Evolutionary conservation across 2,113 vertebrate genomes (phyloP), one percentile per base, ranked within the genome.

Genomic region (Cyprinodon variegatus): DNA sequence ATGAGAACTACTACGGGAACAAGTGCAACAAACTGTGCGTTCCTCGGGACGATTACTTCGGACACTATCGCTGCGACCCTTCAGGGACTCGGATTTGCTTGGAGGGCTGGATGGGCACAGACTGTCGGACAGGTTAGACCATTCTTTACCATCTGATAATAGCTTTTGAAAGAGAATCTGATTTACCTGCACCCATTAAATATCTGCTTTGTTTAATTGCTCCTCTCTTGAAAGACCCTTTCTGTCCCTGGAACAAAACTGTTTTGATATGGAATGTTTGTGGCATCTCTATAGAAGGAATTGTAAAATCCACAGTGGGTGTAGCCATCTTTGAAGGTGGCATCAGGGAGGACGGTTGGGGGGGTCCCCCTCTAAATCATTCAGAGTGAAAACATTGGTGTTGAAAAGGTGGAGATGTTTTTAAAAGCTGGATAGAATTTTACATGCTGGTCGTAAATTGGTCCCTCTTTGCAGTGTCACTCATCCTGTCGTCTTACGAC

Each of bases 11-110:
- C 92, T 99, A 98, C 69, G 95, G 97, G 66, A 91, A 91, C 69
- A 95, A 96, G 85, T 99, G 98, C 93, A 99, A 98, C 89, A 96
- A 97, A 85, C 96, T 98, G 84, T 99, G 98, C 61, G 94, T 96
- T 15, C 97, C 97, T 0, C 95, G 96, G 0, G 88, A 97, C 8
- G 96, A 99, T 93, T 98, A 98, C 87, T 97, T 99, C 0, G 98
- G 97, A 39, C 98, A 99, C 91, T 97, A 96, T 50, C 95, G 95
- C 0, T 99, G 98, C 4, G 97, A 98, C 78, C 93, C 95, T 65
- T 96, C 96, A 0, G 98, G 98, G 72, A 95, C 96, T 79, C 96
- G 95, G 88, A 94, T 96, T 79, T 99, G 98, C 88, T 94, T 99
- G 93, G 96, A 97, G 0, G 97, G 98, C 15, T 99, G 98, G 98